A percentile compares a stretch with the other conserved stretches of the same genome.
Evolutionary conservation across 2,113 vertebrate species (phyloP).

Genomic region (cattle (Bos taurus)): ARS-UCD2.0 NC_037350.1:47328001-47328500

Average conservation of each 20-base stretch:
- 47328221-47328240: not conserved
- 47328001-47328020: not conserved
- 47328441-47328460: not conserved
- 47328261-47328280: not conserved
- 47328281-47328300: rapidly evolving
- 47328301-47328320: not conserved
- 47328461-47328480: not conserved
- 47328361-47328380: not conserved
- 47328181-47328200: not conserved
- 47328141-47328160: not conserved
- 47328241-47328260: not conserved
- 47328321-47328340: not conserved
- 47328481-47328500: not conserved
- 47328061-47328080: not conserved
- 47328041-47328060: not conserved
- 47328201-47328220: not conserved
- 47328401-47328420: not conserved
- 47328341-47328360: not conserved
- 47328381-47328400: not conserved
- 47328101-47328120: not conserved
- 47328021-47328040: not conserved
- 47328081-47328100: not conserved
- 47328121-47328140: too few species aligned
- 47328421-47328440: not conserved
- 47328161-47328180: not conserved